Evolutionary conservation across 2,888 invertebrate species (phyloP), one percentile per base, ranked within the genome.

Genomic region (Cantharis rufa): DNA sequence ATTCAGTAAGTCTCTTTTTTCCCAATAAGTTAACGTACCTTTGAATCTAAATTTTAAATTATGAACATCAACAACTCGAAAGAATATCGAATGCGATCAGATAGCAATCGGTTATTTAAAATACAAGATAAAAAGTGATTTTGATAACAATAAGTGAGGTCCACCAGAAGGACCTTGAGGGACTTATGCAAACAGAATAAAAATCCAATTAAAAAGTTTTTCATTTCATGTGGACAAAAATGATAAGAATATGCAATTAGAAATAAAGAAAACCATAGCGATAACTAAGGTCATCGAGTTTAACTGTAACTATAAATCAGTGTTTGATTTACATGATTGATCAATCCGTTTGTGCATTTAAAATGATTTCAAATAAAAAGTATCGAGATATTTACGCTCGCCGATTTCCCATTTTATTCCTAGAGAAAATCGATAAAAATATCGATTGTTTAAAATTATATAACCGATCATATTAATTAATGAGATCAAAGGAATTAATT

Each of bases 281-380:
- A 66, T 66, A 66, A 66, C 15, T 66, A 66, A 66, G 64, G 64
- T 66, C 64, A 66, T 66, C 64, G 24, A 66, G 64, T 66, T 66
- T 66, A 66, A 48, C 48, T 48, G 48, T 48, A 18, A 66, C 64
- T 66, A 66, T 66, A 16, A 66, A 66, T 66, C 64, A 66, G 24
- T 66, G 18, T 66, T 21, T 16, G 24, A 66, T 63, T 63, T 63
- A 63, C 63, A 63, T 16, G 64, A 66, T 66, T n/a, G 64, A 66
- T 66, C 64, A 66, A 66, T 66, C 48, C 48, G 48, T 48, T 48
- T 48, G n/a, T 48, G 48, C 48, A 48, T 48, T 48, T 48, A 48
- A 48, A 48, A 48, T 48, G n/a, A 48, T 48, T 48, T 48, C n/a
- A 48, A 48, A 48, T 48, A 48, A 48, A 48, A 48, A 48, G 48